Evolutionary conservation across 2,113 vertebrate species (phyloP).

Genomic region (Caranx ignobilis): DNA sequence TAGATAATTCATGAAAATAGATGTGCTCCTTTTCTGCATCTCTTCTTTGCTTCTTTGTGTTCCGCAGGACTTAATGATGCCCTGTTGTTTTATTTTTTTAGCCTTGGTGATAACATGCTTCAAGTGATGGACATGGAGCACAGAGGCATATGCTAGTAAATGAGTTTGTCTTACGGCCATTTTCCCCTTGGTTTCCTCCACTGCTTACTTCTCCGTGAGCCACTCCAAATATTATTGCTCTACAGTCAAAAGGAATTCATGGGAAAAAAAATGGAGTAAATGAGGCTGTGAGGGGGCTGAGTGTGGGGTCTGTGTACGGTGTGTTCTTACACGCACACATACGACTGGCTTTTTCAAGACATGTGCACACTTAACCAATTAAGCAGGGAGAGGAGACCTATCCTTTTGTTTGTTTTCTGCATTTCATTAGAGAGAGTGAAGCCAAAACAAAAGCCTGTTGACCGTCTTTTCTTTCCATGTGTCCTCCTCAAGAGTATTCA

Average conservation of each 20-base stretch:
- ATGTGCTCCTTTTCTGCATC: slow-evolving; percentile 3
- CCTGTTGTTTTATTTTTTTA: slow-evolving; percentile 20
- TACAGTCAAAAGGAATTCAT: slow-evolving; percentile 44
- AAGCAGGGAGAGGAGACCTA: slow-evolving; percentile 2
- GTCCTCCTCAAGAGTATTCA: background rate
- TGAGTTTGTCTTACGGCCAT: slow-evolving; percentile 52
- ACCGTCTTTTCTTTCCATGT: background rate
- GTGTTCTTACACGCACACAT: slow-evolving; percentile 13
- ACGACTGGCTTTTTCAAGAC: slow-evolving; percentile 36
- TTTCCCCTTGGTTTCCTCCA: slow-evolving; percentile 57
- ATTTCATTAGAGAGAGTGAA: background rate
- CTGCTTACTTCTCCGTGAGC: slow-evolving; percentile 49
- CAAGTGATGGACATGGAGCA: slow-evolving; percentile 38
- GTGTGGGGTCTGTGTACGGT: slow-evolving; percentile 5
- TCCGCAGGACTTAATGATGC: slow-evolving; percentile 27
- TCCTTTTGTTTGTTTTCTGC: slow-evolving; percentile 13
- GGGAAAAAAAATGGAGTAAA: background rate
- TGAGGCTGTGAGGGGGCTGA: slow-evolving; percentile 1
- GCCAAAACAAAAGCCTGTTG: background rate
- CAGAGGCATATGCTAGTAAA: slow-evolving; percentile 38
- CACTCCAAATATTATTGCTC: slow-evolving; percentile 65
- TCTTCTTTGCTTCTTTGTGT: slow-evolving; percentile 7
- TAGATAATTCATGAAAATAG: slow-evolving; percentile 11
- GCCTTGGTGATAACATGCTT: slow-evolving; percentile 12
- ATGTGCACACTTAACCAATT: slow-evolving; percentile 19